Percentiles rank a stretch among this genome's conserved stretches.
phyloP scores from a whole-genome alignment of 2,888 invertebrate genomes.

The Noctuana brunneofusca region DNA sequence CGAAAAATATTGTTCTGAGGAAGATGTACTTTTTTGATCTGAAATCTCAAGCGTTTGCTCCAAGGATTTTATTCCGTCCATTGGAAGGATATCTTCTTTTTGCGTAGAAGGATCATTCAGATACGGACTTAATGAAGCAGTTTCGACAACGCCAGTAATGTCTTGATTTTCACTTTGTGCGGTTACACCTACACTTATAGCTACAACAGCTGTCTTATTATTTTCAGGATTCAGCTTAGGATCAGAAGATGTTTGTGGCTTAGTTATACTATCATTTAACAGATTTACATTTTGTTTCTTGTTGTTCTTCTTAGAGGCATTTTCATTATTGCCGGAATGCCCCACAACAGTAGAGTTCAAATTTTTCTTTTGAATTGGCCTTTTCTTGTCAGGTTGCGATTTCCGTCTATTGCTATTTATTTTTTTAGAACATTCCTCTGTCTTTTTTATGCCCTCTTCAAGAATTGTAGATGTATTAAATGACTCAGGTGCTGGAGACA shows the following conservation, averaged over 20 bases:
- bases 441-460: constrained; percentile 37
- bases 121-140: neutral
- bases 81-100: neutral
- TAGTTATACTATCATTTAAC: neutral
- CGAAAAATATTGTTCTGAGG: constrained; percentile 60
- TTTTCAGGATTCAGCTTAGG: neutral
- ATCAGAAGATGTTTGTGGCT: neutral
- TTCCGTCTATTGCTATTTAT: constrained; percentile 51
- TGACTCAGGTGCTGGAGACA: constrained; percentile 54
- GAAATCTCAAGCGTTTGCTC: constrained; percentile 8
- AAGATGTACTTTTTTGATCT: constrained; percentile 47
- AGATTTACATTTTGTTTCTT: neutral
- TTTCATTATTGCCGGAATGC: constrained; percentile 17
- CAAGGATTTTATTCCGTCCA: neutral
- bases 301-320: neutral
- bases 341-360: constrained; percentile 48
- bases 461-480: constrained; percentile 25
- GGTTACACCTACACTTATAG: neutral
- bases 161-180: neutral
- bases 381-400: constrained; percentile 55
- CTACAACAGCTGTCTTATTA: neutral
- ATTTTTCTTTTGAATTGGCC: constrained; percentile 48
- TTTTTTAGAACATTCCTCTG: constrained; percentile 34
- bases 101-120: neutral
- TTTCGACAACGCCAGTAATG: neutral